Evolutionary conservation across 2,113 vertebrate species (phyloP), one percentile per base, ranked within the genome.

Genomic region (Periophthalmus modestus): DNA sequence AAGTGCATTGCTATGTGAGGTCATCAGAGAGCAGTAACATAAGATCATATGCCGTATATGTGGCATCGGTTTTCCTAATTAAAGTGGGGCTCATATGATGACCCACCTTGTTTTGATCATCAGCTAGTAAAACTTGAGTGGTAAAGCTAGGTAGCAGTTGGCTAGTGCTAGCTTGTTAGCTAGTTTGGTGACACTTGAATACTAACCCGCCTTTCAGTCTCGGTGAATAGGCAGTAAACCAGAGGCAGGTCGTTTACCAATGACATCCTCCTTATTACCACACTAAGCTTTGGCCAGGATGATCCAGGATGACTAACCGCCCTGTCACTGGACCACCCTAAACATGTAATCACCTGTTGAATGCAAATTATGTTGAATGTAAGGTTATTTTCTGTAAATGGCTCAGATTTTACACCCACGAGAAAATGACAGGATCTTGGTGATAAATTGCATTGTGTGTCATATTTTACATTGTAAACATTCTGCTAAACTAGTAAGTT

Each of bases 21-120:
- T 33, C 12, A 68, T 18, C 21, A 52, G 63, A 36, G 55, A 46
- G 77, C 43, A 66, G 24, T 62, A 11, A 34, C 13, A 18, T 48
- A 70, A 72, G 71, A 57, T 39, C 68, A 50, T 67, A 50, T n/a
- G 63, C 24, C 28, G 36, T 24, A 82, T 69, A 75, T 54, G 59
- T 34, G 66, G 39, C 82, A 66, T 68, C 33, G 1, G 0, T 43
- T 28, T 48, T 63, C 50, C 7, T 52, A 12, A 48, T 46, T 10
- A 68, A 54, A 55, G 36, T 46, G 68, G 84, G 84, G 88, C 78
- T 88, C 83, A 82, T 19, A 13, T 50, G 59, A 28, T 73, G 67
- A 54, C 68, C 78, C 67, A 46, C 72, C 48, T 79, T 87, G 84
- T 83, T 85, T 76, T 83, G 83, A 71, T 83, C 82, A 62, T 58